phyloP scores from a whole-genome alignment of 2,113 vertebrate genomes.

The Hirundichthys speculiger region DNA sequence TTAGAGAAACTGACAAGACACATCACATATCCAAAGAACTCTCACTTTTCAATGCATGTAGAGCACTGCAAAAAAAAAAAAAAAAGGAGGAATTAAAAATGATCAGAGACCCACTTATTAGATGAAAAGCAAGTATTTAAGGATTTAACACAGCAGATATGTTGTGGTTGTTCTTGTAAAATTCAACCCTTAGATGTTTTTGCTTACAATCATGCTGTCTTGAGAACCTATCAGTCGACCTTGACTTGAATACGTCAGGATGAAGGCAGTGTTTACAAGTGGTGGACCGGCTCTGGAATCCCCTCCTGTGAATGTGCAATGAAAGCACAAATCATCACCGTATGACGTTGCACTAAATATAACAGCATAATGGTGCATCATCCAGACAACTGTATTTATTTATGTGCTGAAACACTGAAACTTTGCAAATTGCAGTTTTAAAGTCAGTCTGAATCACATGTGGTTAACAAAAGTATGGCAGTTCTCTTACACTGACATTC shows the following conservation, averaged over 20 bases:
- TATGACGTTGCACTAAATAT: conserved; percentile 17
- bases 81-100: no score
- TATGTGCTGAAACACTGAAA: not conserved
- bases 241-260: conserved; percentile 9
- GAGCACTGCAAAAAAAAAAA: not conserved
- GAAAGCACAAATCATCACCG: conserved; percentile 42
- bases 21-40: conserved; percentile 49
- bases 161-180: no score
- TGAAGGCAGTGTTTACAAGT: conserved; percentile 21
- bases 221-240: no score
- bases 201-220: no score
- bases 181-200: no score
- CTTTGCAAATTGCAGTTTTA: not conserved
- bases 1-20: conserved; percentile 72
- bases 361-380: not conserved
- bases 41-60: conserved; percentile 14
- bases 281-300: conserved; percentile 33
- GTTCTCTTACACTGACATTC: no score
- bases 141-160: no score
- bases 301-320: conserved; percentile 41
- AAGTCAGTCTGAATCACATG: not conserved
- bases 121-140: no score
- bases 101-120: no score
- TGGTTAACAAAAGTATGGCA: not conserved
- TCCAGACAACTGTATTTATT: not conserved